A percentile compares a stretch with the other conserved stretches of the same genome.
Evolutionary conservation across 2,797 vertebrate species (phyloP).

Genomic region (Natrix natrix): DNA sequence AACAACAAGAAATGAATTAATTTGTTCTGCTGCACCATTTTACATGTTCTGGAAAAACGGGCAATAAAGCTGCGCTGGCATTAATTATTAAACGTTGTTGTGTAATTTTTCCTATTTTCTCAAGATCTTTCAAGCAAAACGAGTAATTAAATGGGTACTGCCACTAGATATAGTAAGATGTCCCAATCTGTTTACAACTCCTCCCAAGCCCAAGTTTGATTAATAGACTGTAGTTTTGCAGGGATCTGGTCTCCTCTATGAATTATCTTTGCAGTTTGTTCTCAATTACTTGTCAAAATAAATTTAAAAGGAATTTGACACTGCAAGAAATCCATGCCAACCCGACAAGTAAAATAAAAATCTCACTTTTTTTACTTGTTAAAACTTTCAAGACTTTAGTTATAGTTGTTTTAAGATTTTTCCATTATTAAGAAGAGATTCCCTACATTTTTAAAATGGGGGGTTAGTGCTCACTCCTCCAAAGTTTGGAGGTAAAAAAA

Average conservation of each 20-base stretch:
- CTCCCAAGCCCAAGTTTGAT: not conserved
- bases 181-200: not conserved
- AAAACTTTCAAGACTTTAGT: not conserved
- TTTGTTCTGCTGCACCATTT: not conserved
- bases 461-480: not conserved
- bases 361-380: not conserved
- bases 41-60: not conserved
- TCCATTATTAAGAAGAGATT: not conserved
- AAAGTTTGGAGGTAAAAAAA: not conserved
- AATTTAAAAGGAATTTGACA: not conserved
- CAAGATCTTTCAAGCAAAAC: not conserved
- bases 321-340: not conserved
- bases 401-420: not conserved
- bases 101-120: not conserved
- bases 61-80: not conserved
- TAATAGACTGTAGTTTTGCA: not conserved
- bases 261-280: not conserved
- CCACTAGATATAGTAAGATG: not conserved
- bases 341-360: not conserved
- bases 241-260: not conserved
- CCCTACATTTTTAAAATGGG: not conserved
- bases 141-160: not conserved
- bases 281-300: not conserved
- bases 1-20: not conserved
- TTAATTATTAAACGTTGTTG: not conserved